These are phyloP conservation scores for Sitta carolinensis DNA, from an alignment of 2,797 vertebrate species.

Conservation along the genomic window DNA sequence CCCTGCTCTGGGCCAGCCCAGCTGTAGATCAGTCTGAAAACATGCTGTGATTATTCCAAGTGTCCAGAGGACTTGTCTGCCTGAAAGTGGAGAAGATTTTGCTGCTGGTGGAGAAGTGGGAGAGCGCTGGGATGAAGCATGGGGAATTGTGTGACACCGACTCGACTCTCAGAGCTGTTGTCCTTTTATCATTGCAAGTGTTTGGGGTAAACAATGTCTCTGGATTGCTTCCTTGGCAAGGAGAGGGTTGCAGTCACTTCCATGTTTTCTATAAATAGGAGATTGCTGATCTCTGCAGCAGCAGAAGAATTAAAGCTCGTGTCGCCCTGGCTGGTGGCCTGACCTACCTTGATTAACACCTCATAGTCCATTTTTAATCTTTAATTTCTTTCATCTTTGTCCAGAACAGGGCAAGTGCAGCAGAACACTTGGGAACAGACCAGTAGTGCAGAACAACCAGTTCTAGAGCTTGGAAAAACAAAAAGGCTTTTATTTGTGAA, in stretches of 20 bases:
- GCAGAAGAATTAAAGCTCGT: neutral
- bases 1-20: neutral
- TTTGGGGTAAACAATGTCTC: constrained; percentile 31
- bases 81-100: neutral
- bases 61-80: neutral
- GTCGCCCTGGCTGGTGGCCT: neutral
- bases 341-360: neutral
- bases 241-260: constrained; percentile 11
- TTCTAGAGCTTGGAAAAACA: neutral
- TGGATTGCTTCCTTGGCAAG: constrained; percentile 35
- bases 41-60: neutral
- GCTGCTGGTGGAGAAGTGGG: neutral
- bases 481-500: neutral
- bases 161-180: neutral
- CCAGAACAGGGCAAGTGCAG: neutral
- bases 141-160: neutral
- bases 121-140: neutral
- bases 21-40: neutral
- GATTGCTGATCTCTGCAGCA: neutral
- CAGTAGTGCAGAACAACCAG: neutral
- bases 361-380: neutral
- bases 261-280: constrained; percentile 57
- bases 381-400: neutral
- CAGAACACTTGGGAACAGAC: neutral
- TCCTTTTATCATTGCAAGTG: constrained; percentile 32